Evolutionary conservation across 1,140 invertebrate genomes (phyloP), one percentile per base, ranked within the genome.

Genomic region (Halictus rubicundus): DNA sequence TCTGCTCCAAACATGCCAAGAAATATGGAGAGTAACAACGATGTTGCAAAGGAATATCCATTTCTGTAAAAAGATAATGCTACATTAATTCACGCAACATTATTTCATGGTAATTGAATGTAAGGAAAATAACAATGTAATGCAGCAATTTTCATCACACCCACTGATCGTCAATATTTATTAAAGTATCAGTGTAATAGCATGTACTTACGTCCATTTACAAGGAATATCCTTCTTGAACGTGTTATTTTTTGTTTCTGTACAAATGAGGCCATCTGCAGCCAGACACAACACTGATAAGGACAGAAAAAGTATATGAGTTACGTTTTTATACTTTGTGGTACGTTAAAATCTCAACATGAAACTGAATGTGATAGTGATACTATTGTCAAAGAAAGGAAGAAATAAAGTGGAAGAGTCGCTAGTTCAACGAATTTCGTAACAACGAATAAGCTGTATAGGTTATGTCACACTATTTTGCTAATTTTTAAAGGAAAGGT

Each of bases 1-100:
- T 99, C 99, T 21, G 97, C 95, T n/a, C 99, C 99, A 94, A 99
- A 98, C 97, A 99, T 98, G 39, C 98, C 98, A 63, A 98, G 93
- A 89, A 99, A 99, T 63, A 99, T 96, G 2, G 98, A 99, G 0
- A 99, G 93, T 21, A 99, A 90, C 66, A 99, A 91, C 0, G 98
- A 96, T 63, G 97, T 98, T 91, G 99, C 97, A 92, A 98, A 97
- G 1, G 96, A 97, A 90, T 98, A 98, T 66, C 98, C 98, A 95
- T 98, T 99, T 66, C 97, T 98, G 92, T 79, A 64, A 74, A 63
- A 46, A 32, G 42, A 80, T 2, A 71, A 81, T 63, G 46, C 0
- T 25, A 25, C 5, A n/a, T 21, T 54, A 21, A 25, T 54, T 5
- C 6, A 1, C 19, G 6, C 16, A 54, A 54, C 39, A n/a, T 63